phyloP scores from a whole-genome alignment of 2,888 invertebrate genomes.

The Orchesellides sinensis region DNA sequence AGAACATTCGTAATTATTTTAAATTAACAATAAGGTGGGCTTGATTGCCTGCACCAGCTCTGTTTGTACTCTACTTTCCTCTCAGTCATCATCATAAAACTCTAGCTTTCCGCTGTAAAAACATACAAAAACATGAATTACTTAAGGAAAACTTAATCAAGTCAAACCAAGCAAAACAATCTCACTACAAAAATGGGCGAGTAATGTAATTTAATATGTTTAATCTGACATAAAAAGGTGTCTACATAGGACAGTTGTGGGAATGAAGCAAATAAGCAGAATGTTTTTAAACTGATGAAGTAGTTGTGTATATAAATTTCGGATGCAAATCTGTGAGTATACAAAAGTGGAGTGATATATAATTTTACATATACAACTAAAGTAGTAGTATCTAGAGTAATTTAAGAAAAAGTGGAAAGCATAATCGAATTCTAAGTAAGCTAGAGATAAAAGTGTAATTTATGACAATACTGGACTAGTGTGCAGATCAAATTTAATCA shows the following conservation, averaged over 20 bases:
- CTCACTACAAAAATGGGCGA: no score
- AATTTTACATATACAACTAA: background rate
- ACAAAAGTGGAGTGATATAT: background rate
- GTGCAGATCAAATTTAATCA: background rate
- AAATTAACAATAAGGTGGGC: no score
- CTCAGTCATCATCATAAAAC: no score
- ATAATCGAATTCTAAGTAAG: background rate
- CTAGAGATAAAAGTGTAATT: no score
- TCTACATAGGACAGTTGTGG: conserved; percentile 51
- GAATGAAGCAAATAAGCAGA: conserved; percentile 47
- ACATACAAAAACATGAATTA: background rate
- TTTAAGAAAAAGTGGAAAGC: no score
- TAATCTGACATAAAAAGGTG: conserved; percentile 20
- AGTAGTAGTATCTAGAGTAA: no score
- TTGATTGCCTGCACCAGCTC: no score
- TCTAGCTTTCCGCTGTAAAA: background rate
- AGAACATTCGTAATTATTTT: no score
- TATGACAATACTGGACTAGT: background rate
- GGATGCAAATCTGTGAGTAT: conserved; percentile 10
- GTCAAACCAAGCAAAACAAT: conserved; percentile 25
- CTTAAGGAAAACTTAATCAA: conserved; percentile 14
- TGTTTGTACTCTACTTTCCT: no score
- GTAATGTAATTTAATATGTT: no score
- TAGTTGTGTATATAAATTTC: no score
- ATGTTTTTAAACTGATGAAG: no score